phyloP scores from a whole-genome alignment of 2,113 vertebrate species.

The Abramis brama region DNA sequence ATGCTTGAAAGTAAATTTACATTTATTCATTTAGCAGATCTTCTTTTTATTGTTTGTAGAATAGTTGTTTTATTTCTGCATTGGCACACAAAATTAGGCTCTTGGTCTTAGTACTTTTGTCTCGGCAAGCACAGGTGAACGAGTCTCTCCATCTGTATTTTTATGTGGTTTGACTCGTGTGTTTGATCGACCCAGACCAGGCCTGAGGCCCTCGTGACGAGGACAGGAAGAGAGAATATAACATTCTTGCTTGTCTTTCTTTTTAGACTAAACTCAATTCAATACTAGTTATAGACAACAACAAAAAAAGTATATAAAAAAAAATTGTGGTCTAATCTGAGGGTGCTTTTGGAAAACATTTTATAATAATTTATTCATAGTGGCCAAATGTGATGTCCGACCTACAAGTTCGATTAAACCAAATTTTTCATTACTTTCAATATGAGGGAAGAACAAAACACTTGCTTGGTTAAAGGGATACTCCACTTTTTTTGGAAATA shows the following conservation, averaged over 20 bases:
- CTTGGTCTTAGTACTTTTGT: not conserved
- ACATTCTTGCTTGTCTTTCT: not conserved
- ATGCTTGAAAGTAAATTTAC: not conserved
- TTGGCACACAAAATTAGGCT: not conserved
- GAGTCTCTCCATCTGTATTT: not conserved
- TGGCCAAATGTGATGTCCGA: too few relatives aligned
- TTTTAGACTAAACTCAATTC: not conserved
- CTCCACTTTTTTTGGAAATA: too few relatives aligned
- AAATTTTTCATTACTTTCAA: too few relatives aligned
- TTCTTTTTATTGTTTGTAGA: not conserved
- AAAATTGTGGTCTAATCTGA: not conserved
- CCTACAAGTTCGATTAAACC: too few relatives aligned
- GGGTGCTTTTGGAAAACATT: not conserved
- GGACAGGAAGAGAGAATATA: not conserved
- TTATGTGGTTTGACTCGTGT: constrained; percentile 18
- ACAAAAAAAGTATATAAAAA: not conserved
- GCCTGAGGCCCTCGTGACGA: not conserved
- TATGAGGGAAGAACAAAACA: too few relatives aligned
- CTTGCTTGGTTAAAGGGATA: too few relatives aligned
- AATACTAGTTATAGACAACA: not conserved
- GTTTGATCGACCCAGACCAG: not conserved
- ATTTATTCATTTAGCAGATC: not conserved
- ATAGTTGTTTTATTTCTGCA: not conserved
- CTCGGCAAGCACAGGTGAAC: not conserved
- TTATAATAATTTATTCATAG: not conserved